Percentiles rank a stretch among this genome's conserved stretches.
phyloP scores from a whole-genome alignment of 2,888 invertebrate genomes.

The Apotomis betuletana region DNA sequence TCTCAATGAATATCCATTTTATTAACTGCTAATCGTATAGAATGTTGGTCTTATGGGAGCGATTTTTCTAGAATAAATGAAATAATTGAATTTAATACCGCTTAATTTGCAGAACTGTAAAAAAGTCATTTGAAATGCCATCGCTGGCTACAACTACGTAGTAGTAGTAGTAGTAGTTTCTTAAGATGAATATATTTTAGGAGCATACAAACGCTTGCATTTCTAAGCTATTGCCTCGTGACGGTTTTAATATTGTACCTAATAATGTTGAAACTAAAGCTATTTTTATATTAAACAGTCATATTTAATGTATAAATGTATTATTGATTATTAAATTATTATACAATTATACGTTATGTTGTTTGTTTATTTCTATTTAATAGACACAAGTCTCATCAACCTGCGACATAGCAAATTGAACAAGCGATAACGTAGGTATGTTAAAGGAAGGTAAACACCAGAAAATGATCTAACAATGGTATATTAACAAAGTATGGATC shows the following conservation, averaged over 20 bases:
- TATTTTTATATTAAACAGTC: neutral
- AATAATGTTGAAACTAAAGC: too few relatives aligned
- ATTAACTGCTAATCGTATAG: neutral
- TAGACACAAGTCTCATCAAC: conserved; percentile 18
- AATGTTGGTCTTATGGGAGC: too few relatives aligned
- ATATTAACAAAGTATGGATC: conserved; percentile 13
- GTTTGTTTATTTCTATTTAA: conserved; percentile 26
- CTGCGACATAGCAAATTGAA: conserved; percentile 29
- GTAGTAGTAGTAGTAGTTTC: too few relatives aligned
- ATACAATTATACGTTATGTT: conserved; percentile 17
- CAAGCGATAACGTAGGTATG: conserved; percentile 10
- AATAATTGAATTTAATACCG: too few relatives aligned
- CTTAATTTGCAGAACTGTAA: too few relatives aligned
- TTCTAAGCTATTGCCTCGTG: too few relatives aligned
- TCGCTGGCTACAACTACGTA: too few relatives aligned
- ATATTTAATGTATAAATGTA: neutral
- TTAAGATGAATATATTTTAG: too few relatives aligned
- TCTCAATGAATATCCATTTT: neutral
- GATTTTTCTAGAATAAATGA: too few relatives aligned
- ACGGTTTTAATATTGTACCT: too few relatives aligned
- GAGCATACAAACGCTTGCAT: too few relatives aligned
- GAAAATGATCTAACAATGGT: conserved; percentile 29
- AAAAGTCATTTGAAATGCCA: too few relatives aligned
- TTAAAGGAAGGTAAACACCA: conserved; percentile 31
- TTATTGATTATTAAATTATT: conserved; percentile 3